Evolutionary conservation across 2,797 vertebrate species (phyloP).

Genomic region (Sebastes cheni): DNA sequence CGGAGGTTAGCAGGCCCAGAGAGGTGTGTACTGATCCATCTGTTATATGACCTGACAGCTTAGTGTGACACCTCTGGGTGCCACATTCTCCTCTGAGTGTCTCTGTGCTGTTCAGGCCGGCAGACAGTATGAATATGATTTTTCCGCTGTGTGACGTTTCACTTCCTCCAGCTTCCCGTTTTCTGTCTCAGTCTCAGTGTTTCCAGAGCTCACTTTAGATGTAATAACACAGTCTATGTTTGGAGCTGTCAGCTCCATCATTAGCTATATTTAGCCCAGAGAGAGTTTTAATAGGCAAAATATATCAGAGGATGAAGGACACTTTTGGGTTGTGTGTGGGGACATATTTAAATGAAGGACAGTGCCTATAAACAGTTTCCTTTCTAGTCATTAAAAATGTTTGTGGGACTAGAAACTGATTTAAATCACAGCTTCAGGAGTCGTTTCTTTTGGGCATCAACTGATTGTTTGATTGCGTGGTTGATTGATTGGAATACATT

Average conservation of each 20-base stretch:
- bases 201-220: slow-evolving; percentile 15
- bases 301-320: not conserved
- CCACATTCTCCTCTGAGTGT: slow-evolving; percentile 5
- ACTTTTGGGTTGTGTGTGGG: not conserved
- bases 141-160: not conserved
- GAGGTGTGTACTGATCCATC: not conserved
- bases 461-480: not conserved
- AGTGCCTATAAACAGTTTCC: no score
- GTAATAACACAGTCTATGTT: slow-evolving; percentile 14
- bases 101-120: not conserved
- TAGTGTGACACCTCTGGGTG: slow-evolving; percentile 23
- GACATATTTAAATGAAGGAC: not conserved
- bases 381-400: not conserved
- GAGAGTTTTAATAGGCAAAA: not conserved
- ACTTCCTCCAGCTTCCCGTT: not conserved
- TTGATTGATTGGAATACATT: not conserved
- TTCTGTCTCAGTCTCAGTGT: not conserved
- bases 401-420: not conserved
- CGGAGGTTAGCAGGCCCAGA: not conserved
- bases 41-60: slow-evolving; percentile 6
- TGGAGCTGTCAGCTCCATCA: not conserved
- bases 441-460: not conserved
- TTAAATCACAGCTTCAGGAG: no score
- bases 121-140: not conserved
- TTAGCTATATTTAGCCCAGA: slow-evolving; percentile 23